phyloP scores from a whole-genome alignment of 2,888 invertebrate species.

The Norana najaformis region DNA sequence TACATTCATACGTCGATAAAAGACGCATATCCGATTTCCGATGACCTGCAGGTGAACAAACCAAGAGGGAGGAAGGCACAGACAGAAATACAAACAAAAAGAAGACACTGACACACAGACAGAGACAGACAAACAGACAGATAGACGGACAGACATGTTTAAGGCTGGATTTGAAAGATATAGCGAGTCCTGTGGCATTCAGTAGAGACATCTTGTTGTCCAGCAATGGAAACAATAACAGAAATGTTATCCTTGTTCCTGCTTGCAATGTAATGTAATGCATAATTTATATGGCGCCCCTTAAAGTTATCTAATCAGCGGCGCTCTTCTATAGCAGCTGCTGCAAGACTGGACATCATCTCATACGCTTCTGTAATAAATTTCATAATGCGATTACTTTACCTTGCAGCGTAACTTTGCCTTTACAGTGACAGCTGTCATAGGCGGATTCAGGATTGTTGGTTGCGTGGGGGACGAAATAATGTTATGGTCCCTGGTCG shows the following conservation, averaged over 20 bases:
- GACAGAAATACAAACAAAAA: no score
- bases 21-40: no score
- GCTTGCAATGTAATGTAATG: background rate
- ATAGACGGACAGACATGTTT: background rate
- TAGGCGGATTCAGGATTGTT: background rate
- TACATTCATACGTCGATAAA: no score
- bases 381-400: background rate
- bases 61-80: no score
- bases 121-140: background rate
- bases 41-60: no score
- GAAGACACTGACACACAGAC: no score
- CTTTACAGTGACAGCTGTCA: no score
- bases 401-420: background rate
- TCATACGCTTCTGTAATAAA: background rate
- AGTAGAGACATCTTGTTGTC: background rate
- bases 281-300: background rate
- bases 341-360: background rate
- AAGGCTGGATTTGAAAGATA: background rate
- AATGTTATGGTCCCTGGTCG: background rate
- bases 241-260: background rate
- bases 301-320: background rate
- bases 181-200: background rate
- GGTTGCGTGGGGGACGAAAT: background rate
- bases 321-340: no score
- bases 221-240: background rate